Evolutionary conservation across 2,888 invertebrate genomes (phyloP), one percentile per base, ranked within the genome.

Genomic region (Sphinx pinastri): DNA sequence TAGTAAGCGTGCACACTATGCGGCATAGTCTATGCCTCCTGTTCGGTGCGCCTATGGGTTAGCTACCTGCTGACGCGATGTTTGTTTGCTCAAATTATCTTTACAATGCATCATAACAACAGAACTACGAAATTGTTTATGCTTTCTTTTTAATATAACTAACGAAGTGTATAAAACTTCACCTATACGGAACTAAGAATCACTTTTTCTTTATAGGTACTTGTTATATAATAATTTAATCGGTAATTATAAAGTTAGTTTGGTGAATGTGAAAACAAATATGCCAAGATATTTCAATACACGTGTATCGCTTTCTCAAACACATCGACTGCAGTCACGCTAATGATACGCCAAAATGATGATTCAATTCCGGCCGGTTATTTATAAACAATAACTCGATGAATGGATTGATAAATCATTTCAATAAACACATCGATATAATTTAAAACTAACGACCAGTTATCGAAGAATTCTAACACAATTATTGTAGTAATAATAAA

Each of bases 261-360:
- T 6, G 19, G 25, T 38, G 38, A 55, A 55, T 55, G 19, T 55
- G 19, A 63, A 49, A 63, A 63, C 19, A 63, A 63, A 73, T 70
- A 69, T 70, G 71, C 71, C 71, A 74, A 67, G 68, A 60, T 75
- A 72, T 71, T 76, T 63, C 49, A 31, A 68, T 49, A 51, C 38
- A 55, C n/a, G 52, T 63, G 63, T 10, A 77, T 75, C 74, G 77
- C 75, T 79, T 77, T 81, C 79, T 78, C 77, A 79, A 79, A 79
- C 75, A 76, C 76, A 70, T 70, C 71, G 72, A 60, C 73, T 69
- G 76, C 77, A 81, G 76, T 81, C 82, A 84, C 84, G 83, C 80
- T 82, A 81, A 85, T 83, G 79, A 81, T 79, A 84, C 77, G 82
- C 81, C 81, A 75, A 82, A 84, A 80, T 77, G 80, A 84, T 86